Conservation (phyloP, 2,797 vertebrate genomes). For the Trachurus trachurus region DNA sequence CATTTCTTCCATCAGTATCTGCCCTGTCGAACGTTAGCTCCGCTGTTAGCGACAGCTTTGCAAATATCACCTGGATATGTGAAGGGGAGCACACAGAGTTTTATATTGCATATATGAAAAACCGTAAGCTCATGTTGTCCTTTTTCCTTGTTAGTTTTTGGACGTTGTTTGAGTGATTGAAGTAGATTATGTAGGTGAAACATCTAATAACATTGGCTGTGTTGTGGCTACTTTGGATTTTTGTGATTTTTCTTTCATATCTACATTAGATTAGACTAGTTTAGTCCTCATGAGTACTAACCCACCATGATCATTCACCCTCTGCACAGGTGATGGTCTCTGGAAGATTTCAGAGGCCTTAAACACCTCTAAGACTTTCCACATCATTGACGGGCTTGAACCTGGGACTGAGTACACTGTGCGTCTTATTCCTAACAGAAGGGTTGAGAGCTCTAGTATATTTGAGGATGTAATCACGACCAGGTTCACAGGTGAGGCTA, state of each 20-base stretch:
- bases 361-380: conserved; percentile 90
- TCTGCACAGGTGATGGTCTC: conserved; percentile 88
- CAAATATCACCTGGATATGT: conserved; percentile 85
- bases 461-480: conserved; percentile 94
- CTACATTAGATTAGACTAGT: background rate
- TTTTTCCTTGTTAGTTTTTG: conserved; percentile 26
- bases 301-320: conserved; percentile 58
- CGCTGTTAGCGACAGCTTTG: conserved; percentile 80
- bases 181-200: conserved; percentile 5
- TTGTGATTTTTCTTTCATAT: conserved; percentile 16
- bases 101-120: conserved; percentile 82
- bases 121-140: conserved; percentile 71
- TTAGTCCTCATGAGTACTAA: conserved; percentile 50
- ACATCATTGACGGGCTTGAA: conserved; percentile 90
- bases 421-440: conserved; percentile 91
- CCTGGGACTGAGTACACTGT: conserved; percentile 90
- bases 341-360: conserved; percentile 89
- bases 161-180: conserved; percentile 2
- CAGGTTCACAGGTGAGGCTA: conserved; percentile 91
- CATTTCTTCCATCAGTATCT: conserved; percentile 55
- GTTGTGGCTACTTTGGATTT: background rate
- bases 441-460: conserved; percentile 93
- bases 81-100: conserved; percentile 72
- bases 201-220: conserved; percentile 1
- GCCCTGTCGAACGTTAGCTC: conserved; percentile 79